These are phyloP conservation scores for Idris sp. DNA, from an alignment of 1,140 invertebrate species.

Conservation along the genomic window DNA sequence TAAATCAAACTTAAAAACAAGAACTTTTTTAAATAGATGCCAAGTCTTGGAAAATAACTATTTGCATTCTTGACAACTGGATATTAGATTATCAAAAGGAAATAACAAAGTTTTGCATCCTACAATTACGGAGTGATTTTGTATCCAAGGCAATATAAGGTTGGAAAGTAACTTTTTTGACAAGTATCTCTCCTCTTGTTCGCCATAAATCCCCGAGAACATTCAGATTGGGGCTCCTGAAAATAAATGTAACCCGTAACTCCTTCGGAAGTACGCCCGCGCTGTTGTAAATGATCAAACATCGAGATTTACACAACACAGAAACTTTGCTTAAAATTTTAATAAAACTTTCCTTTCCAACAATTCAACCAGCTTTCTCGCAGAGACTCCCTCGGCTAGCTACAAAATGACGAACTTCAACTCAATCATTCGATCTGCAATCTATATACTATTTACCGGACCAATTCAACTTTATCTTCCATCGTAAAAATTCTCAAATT, in stretches of 20 bases:
- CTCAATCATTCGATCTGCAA: too few species aligned
- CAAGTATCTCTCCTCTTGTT: not conserved
- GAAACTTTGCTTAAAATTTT: constrained; percentile 36
- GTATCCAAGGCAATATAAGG: not conserved
- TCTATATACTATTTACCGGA: too few species aligned
- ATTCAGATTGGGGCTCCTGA: constrained; percentile 17
- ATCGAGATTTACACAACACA: constrained; percentile 31
- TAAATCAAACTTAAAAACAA: constrained; percentile 1
- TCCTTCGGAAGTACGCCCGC: constrained; percentile 13
- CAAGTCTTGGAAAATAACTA: not conserved
- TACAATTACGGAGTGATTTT: too few species aligned
- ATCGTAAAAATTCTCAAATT: too few species aligned
- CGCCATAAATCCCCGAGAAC: constrained; percentile 16
- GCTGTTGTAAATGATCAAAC: constrained; percentile 34
- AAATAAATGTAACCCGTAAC: constrained; percentile 37
- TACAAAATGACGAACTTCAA: too few species aligned
- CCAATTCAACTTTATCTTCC: too few species aligned
- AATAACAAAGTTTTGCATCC: too few species aligned
- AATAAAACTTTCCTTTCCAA: constrained; percentile 29
- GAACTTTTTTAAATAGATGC: too few species aligned
- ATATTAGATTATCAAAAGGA: too few species aligned
- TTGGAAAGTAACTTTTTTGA: constrained; percentile 18
- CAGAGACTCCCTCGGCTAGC: too few species aligned
- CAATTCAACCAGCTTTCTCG: too few species aligned
- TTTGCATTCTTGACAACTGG: too few species aligned